Base-by-base conservation (phyloP, 1,140 invertebrate genomes). In the Heliothis subflexa region DNA sequence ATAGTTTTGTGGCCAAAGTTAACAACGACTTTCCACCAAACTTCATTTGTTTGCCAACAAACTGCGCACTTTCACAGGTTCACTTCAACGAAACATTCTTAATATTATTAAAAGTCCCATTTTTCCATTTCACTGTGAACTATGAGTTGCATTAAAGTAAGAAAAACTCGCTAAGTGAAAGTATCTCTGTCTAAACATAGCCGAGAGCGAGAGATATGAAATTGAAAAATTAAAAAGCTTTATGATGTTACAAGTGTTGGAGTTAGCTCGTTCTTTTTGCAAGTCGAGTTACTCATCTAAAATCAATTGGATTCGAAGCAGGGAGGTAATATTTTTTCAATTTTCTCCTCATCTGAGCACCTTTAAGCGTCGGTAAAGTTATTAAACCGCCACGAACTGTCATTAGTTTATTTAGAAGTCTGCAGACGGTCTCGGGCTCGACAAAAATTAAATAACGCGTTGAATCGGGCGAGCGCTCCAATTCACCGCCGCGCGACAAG, bases 401-500 rank as follows among this genome's bases (percentile, higher is more conserved):
- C 77, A 64, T 78, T 78, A 78, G 55, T 57, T 71, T 78, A 72
- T 78, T 78, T 62, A 78, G n/a, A 52, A 71, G 68, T n/a, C 59
- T 11, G 68, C 21, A n/a, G 54, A 10, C 52, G 16, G 40, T 40
- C 61, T 7, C 57, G n/a, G 21, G 74, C 47, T 12, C 50, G 12
- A 55, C 52, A 57, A 59, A 78, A 78, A 78, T 78, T 71, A 72
- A 61, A 78, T 72, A 71, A 78, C 54, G 66, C 16, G 7, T n/a
- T 72, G 57, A 78, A 78, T 72, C 73, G 78, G 62, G 73, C 78
- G 76, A 78, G 78, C 59, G 79, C 52, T 81, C 82, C 52, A 81
- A 81, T 81, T 73, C 54, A 40, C 33, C 80, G 52, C 16, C 77
- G 64, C 64, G 55, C 71, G 83, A 52, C 79, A 77, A 82, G 82